Percentiles rank a stretch among this genome's conserved stretches.
These are phyloP conservation scores for Aurelia aurita DNA, from an alignment of 30 jellyfish, hydroid and myxozoan species.

Conservation along the genomic window DNA sequence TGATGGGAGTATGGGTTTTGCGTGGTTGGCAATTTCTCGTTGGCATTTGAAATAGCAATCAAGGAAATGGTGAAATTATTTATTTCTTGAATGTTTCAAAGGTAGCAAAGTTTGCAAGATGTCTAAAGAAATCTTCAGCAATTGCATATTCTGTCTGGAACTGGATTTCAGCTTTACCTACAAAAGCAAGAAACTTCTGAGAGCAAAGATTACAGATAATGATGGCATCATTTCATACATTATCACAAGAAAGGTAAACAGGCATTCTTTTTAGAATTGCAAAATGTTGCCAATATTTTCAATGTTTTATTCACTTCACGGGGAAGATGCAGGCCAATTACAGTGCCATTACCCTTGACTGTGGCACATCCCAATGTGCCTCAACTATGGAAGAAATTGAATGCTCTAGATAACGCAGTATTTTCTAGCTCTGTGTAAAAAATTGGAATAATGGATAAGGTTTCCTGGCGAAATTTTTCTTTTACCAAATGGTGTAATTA, in stretches of 20 bases:
- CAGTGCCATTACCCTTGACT: too few relatives aligned
- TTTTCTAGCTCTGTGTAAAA: too few relatives aligned
- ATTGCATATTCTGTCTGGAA: slow-evolving; percentile 70
- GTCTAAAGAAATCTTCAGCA: slow-evolving; percentile 45
- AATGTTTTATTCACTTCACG: neutral
- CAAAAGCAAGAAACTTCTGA: slow-evolving; percentile 52
- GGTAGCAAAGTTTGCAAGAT: neutral
- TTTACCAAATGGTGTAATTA: too few relatives aligned
- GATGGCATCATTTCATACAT: slow-evolving; percentile 87
- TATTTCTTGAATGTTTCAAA: neutral
- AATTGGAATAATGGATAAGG: too few relatives aligned
- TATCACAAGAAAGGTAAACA: slow-evolving; percentile 79
- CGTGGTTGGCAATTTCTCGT: neutral
- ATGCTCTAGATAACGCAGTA: too few relatives aligned
- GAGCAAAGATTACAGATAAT: slow-evolving; percentile 46
- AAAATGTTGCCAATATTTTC: neutral
- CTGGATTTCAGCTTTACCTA: slow-evolving; percentile 43
- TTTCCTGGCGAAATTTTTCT: too few relatives aligned
- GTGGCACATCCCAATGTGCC: too few relatives aligned
- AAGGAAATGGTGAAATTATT: neutral
- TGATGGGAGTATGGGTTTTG: neutral
- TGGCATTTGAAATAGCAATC: neutral
- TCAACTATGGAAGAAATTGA: too few relatives aligned
- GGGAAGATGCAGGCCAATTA: too few relatives aligned
- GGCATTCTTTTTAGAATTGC: neutral